Base-by-base conservation (phyloP, 2,888 invertebrate species). In the Oligia latruncula region DNA sequence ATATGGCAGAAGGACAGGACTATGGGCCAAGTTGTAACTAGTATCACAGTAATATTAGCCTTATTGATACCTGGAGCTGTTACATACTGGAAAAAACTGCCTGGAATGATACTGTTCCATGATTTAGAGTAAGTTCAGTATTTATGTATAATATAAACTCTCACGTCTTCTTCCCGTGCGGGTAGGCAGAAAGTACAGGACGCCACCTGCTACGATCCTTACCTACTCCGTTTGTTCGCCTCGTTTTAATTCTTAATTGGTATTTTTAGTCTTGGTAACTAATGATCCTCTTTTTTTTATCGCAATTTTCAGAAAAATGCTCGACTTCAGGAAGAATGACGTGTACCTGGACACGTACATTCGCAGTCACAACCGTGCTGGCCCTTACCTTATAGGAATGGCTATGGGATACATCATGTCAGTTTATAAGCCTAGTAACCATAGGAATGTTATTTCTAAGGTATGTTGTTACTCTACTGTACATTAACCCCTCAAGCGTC, bases 341-440 rank as follows among this genome's bases (percentile, higher is more conserved):
- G 88, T 86, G 1, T 86, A 20, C 11, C 43, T 82, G 17, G 71
- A 86, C 9, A 77, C 82, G 0, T 86, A 86, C 15, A 79, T 79
- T 0, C 49, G 66, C 1, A 68, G 76, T 20, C 71, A 87, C 6
- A 81, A 78, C 6, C 77, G 88, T 0, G 82, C 78, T 0, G 82
- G 82, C 0, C 85, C 86, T 0, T 87, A 77, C 23, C 58, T 86
- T 0, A 15, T 87, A 13, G 86, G 86, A 8, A 87, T 86, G 88
- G 74, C 77, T 1, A 79, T 87, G 86, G 86, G 86, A 8, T 82
- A 76, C 20, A 78, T 87, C 0, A 13, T 80, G 15, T 52, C 73
- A 0, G 20, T 71, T 3, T 86, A 82, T n/a, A 81, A 82, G 13
- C 86, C 86, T 20, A 40, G 20, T 13, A 62, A 66, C 13, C 46